Evolutionary conservation across 2,113 vertebrate genomes (phyloP).

Genomic region (Tragulus kanchil): DNA sequence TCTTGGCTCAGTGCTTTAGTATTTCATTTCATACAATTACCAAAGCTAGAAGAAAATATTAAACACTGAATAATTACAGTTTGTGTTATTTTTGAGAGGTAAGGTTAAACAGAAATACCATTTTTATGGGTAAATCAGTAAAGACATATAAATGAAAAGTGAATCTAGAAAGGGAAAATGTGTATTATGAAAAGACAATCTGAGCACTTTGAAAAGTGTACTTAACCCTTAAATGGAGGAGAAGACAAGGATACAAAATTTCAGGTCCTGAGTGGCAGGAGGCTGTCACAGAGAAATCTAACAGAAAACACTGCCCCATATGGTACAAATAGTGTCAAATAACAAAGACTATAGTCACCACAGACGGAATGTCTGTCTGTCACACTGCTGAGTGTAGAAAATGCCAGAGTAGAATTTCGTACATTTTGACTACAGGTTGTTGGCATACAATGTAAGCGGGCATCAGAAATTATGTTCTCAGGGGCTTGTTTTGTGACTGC

Average conservation of each 20-base stretch:
- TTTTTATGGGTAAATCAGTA: slow-evolving; percentile 64
- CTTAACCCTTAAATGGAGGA: not conserved
- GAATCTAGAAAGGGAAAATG: slow-evolving; percentile 15
- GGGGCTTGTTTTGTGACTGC: not conserved
- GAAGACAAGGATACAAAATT: not conserved
- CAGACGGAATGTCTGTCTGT: not conserved
- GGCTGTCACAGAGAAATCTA: not conserved
- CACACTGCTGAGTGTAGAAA: not conserved
- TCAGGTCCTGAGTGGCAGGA: not conserved
- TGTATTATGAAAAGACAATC: not conserved
- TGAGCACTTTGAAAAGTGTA: not conserved
- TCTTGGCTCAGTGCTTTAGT: slow-evolving; percentile 27
- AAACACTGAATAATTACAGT: slow-evolving; percentile 38
- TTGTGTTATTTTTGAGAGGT: slow-evolving; percentile 29
- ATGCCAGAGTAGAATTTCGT: not conserved
- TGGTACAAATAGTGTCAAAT: not conserved
- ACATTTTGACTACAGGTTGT: not conserved
- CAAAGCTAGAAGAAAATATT: slow-evolving; percentile 55
- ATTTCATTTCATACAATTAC: slow-evolving; percentile 54
- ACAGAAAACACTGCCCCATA: not conserved
- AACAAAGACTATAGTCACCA: not conserved
- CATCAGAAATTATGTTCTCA: not conserved
- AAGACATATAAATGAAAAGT: slow-evolving; percentile 37
- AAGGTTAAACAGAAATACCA: slow-evolving; percentile 56
- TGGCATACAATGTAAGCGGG: not conserved